These are phyloP conservation scores for Drosophila meridionalis DNA, from an alignment of 2,888 invertebrate genomes.

Conservation along the genomic window DNA sequence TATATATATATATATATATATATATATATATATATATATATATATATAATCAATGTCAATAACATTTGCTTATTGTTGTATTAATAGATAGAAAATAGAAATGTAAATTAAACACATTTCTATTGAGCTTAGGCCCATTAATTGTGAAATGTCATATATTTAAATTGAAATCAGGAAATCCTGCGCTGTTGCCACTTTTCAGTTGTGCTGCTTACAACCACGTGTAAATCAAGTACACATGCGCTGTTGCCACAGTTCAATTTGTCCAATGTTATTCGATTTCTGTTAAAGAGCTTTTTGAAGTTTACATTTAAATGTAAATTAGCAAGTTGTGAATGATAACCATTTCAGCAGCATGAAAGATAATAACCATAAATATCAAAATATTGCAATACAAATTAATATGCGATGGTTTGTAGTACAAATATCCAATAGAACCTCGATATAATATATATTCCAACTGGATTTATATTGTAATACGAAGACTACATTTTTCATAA, in stretches of 20 bases:
- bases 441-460: neutral
- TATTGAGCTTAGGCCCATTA: too few relatives aligned
- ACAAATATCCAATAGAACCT: neutral
- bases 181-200: slow-evolving; percentile 2
- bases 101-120: too few relatives aligned
- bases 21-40: too few relatives aligned
- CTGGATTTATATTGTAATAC: too few relatives aligned
- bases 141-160: too few relatives aligned
- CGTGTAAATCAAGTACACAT: neutral
- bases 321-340: neutral
- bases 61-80: too few relatives aligned
- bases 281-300: neutral
- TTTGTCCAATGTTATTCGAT: neutral
- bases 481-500: too few relatives aligned
- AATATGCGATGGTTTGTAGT: neutral
- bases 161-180: too few relatives aligned
- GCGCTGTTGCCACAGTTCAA: slow-evolving; percentile 26
- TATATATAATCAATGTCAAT: too few relatives aligned
- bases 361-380: accelerated
- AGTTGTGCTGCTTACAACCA: neutral
- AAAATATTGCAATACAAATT: neutral
- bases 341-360: neutral
- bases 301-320: neutral
- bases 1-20: too few relatives aligned
- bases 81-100: too few relatives aligned